Base-by-base conservation (phyloP, 2,113 vertebrate genomes). In the Numida meleagris region DNA sequence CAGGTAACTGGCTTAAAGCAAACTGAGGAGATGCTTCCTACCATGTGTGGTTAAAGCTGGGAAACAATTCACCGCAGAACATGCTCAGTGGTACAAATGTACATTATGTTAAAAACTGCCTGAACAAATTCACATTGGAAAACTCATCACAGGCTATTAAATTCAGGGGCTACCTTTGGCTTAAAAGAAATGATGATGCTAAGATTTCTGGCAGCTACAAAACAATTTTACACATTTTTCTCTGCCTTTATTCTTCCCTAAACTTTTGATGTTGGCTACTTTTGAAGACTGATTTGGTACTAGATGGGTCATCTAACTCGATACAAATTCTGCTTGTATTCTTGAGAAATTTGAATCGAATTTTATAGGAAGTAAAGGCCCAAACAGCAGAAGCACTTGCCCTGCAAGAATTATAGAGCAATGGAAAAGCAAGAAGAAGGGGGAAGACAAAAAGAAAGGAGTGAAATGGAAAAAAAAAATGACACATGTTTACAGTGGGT, bases 361-460 rank as follows among this genome's bases (percentile, higher is more conserved):
- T 73, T 65, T 76, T 80, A 76, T 9, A 51, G 48, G 79, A 73
- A 61, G 36, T 38, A 43, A 55, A 65, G 33, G 1, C 19, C 38
- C 12, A 42, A 29, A 67, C 8, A 34, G 33, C 6, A 72, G 29
- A 45, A 31, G 4, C 15, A 42, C 24, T 6, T 87, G 9, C 4
- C 13, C 17, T 53, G 43, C 7, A 67, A 66, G 31, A 53, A 63
- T 40, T 78, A 48, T 0, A 62, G 55, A 66, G 36, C 4, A 65
- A 55, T 59, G 12, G 1, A 3, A 3, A 3, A 0, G 15, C 63
- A 50, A 65, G 38, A 51, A 11, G 3, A 14, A 6, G 14, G 48
- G 21, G 21, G 10, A 0, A 3, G 45, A 17, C 27, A 9, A 29
- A 27, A 2, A 15, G 16, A 9, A 14, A 25, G 2, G 12, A 9